phyloP scores from a whole-genome alignment of 2,797 vertebrate species.

The Acomys russatus region DNA sequence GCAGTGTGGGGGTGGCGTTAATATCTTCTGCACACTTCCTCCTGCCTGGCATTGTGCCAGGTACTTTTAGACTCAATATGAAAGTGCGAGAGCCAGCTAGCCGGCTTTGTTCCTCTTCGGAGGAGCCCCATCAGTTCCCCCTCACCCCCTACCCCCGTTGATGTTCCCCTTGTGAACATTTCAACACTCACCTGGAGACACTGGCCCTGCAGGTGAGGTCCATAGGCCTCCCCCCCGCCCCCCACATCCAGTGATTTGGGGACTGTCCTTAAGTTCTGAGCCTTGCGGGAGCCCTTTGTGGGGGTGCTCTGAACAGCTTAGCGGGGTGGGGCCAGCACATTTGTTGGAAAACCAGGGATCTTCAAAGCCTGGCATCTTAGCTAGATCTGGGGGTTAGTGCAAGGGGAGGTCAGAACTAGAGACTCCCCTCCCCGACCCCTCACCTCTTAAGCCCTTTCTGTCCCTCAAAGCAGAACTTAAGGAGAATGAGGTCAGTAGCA shows the following conservation, averaged over 20 bases:
- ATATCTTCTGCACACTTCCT: constrained; percentile 42
- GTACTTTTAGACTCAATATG: constrained; percentile 11
- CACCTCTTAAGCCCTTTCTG: not conserved
- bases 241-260: no score
- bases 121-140: not conserved
- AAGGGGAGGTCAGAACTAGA: not conserved
- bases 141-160: not conserved
- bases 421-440: no score
- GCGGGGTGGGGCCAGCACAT: no score
- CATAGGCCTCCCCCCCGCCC: no score
- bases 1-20: constrained; percentile 49
- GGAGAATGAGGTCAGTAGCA: not conserved
- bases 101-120: constrained; percentile 44
- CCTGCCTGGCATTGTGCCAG: not conserved
- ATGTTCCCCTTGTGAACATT: not conserved
- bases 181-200: not conserved
- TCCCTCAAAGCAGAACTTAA: not conserved
- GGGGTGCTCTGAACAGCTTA: not conserved
- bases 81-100: not conserved
- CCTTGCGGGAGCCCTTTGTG: not conserved
- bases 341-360: not conserved
- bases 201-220: not conserved
- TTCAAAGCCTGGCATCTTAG: not conserved
- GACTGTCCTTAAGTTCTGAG: not conserved
- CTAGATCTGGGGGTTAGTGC: not conserved